Evolutionary conservation across 2,888 invertebrate species (phyloP).

Genomic region (Philaethria dido): DNA sequence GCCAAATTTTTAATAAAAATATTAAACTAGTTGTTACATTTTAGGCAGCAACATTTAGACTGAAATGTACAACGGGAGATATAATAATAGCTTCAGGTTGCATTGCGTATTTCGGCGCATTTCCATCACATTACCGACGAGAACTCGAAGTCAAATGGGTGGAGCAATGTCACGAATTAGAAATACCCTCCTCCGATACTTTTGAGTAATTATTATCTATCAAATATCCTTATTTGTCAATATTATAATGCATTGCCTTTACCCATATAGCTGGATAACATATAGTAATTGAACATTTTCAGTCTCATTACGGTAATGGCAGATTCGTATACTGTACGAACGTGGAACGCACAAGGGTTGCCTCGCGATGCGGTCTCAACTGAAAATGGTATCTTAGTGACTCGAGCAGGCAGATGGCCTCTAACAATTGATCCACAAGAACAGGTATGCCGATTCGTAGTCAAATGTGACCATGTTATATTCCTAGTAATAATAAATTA

Average conservation of each 20-base stretch:
- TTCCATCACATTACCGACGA: constrained; percentile 88
- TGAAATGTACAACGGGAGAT: constrained; percentile 92
- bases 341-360: constrained; percentile 95
- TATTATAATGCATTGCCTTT: too few relatives aligned
- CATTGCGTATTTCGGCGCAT: constrained; percentile 96
- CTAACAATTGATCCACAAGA: constrained; percentile 98
- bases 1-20: too few relatives aligned
- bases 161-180: constrained; percentile 83
- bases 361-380: constrained; percentile 95
- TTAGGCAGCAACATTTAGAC: constrained; percentile 86
- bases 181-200: constrained; percentile 88
- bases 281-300: constrained; percentile 57
- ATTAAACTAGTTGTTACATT: neutral
- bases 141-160: constrained; percentile 89
- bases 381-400: constrained; percentile 96
- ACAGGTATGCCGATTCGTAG: constrained; percentile 82
- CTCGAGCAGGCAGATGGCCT: constrained; percentile 92
- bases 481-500: too few relatives aligned
- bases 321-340: constrained; percentile 93
- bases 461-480: too few relatives aligned
- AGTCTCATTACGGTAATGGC: constrained; percentile 89
- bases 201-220: constrained; percentile 81
- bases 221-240: neutral
- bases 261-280: too few relatives aligned
- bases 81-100: constrained; percentile 93